A percentile compares a stretch with the other conserved stretches of the same genome.
Conservation (phyloP, 2,888 invertebrate species). For the Mycogona germanica region DNA sequence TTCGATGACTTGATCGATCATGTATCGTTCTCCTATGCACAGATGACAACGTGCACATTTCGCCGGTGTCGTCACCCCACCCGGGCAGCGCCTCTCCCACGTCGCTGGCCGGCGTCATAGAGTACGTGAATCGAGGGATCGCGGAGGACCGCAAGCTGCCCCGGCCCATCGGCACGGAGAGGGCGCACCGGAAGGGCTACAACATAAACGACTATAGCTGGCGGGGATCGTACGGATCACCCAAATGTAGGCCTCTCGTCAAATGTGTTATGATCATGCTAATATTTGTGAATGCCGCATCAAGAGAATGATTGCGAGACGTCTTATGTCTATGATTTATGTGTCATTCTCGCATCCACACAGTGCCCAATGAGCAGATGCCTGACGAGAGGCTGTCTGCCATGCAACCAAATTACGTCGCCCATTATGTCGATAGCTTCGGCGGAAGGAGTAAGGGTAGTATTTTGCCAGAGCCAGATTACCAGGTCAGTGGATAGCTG, state of each 20-base stretch:
- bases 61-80: conserved; percentile 24
- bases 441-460: background rate
- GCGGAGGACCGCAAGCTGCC: conserved; percentile 30
- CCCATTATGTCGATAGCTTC: conserved; percentile 8
- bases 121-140: conserved; percentile 15
- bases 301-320: background rate
- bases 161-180: conserved; percentile 36
- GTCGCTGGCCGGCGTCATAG: conserved; percentile 4
- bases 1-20: too few species aligned
- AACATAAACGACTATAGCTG: conserved; percentile 21
- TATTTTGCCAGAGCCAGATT: background rate
- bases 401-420: conserved; percentile 11
- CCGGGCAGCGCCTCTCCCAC: conserved; percentile 24
- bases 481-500: background rate
- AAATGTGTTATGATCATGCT: too few species aligned
- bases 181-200: conserved; percentile 28
- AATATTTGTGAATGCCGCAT: background rate
- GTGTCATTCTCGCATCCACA: too few species aligned
- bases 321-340: too few species aligned
- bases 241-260: too few species aligned
- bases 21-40: background rate
- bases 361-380: too few species aligned
- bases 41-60: conserved; percentile 17
- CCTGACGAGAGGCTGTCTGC: conserved; percentile 8
- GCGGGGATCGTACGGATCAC: conserved; percentile 13